These are phyloP conservation scores for Oryzias melastigma DNA, from an alignment of 2,113 vertebrate genomes.

Conservation along the genomic window DNA sequence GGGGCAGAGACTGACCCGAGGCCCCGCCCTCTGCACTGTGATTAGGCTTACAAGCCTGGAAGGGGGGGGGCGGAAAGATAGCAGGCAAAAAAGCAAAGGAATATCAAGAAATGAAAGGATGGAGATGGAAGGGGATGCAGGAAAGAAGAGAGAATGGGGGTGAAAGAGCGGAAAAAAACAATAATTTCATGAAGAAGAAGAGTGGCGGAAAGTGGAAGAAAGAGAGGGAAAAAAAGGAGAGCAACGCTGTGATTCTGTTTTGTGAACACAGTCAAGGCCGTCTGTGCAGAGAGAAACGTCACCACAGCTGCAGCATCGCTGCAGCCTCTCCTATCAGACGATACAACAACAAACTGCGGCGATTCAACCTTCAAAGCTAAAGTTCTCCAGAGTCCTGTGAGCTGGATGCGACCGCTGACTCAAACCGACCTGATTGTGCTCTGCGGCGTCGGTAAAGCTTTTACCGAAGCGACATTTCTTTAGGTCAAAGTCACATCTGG, in stretches of 20 bases:
- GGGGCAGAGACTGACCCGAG: constrained; percentile 66
- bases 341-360: constrained; percentile 13
- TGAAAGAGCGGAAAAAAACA: neutral
- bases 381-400: constrained; percentile 12
- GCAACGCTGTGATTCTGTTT: constrained; percentile 39
- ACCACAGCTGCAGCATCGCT: neutral
- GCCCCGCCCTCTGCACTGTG: constrained; percentile 90
- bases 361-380: neutral
- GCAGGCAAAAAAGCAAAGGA: constrained; percentile 19
- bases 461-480: neutral
- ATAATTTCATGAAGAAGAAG: neutral
- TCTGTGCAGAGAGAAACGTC: constrained; percentile 7
- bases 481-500: constrained; percentile 34
- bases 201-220: constrained; percentile 5
- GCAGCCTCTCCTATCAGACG: constrained; percentile 13
- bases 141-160: constrained; percentile 7
- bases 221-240: constrained; percentile 28
- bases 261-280: neutral
- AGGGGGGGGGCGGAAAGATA: neutral
- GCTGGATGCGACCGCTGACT: constrained; percentile 28
- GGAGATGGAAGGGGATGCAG: constrained; percentile 3
- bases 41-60: constrained; percentile 98
- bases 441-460: too few relatives aligned
- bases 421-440: neutral
- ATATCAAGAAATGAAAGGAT: constrained; percentile 19